phyloP scores from a whole-genome alignment of 2,888 invertebrate species.

The Philhelius pedissequus region DNA sequence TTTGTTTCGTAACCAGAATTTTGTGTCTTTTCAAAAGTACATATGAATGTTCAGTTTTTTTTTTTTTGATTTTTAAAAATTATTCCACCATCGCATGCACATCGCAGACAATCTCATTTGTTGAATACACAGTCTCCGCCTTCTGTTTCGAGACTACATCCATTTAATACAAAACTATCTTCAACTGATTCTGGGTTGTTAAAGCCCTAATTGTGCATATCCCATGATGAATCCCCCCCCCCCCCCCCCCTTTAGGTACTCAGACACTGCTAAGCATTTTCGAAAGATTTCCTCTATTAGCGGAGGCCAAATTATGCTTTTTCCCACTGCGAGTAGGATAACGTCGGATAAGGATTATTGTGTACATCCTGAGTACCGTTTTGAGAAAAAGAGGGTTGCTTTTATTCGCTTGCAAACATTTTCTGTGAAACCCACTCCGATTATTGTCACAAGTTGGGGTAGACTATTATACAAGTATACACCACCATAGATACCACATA shows the following conservation, averaged over 20 bases:
- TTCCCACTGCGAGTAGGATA: slow-evolving; percentile 16
- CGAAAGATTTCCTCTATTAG: slow-evolving; percentile 66
- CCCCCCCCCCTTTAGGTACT: background rate
- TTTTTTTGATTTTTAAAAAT: slow-evolving; percentile 38
- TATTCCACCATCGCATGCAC: slow-evolving; percentile 24
- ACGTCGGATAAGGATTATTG: slow-evolving; percentile 37
- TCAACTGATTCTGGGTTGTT: slow-evolving; percentile 58
- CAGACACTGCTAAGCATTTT: slow-evolving; percentile 58
- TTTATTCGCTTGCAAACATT: background rate
- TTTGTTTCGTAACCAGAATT: background rate
- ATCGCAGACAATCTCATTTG: background rate
- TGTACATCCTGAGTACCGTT: background rate
- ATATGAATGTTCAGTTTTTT: slow-evolving; percentile 27
- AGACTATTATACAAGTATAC: background rate
- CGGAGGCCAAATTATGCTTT: slow-evolving; percentile 55
- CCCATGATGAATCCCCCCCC: slow-evolving; percentile 36
- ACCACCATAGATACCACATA: background rate
- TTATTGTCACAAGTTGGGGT: background rate
- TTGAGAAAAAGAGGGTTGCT: background rate
- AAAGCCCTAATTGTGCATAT: slow-evolving; percentile 64
- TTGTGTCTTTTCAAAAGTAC: background rate
- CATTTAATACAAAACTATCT: slow-evolving; percentile 36
- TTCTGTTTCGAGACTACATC: background rate
- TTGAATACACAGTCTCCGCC: background rate
- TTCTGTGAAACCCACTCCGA: background rate